Evolutionary conservation across 2,113 vertebrate genomes (phyloP).

Genomic region (Podocnemis expansa): DNA sequence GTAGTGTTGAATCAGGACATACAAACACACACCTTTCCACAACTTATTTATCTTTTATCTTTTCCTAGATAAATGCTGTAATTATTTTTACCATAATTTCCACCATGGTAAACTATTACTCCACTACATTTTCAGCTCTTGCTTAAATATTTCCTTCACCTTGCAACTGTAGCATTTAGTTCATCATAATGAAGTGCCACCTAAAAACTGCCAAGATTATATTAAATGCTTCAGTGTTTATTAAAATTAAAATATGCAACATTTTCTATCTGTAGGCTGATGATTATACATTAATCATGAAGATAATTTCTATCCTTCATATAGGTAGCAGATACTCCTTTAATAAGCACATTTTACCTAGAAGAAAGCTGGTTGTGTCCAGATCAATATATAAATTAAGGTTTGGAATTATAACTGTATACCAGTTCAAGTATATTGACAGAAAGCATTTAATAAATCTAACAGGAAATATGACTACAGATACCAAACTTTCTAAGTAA

Average conservation of each 20-base stretch:
- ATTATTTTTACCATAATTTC: not conserved
- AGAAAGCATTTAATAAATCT: not conserved
- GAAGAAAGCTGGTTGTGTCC: not conserved
- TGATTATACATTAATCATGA: not conserved
- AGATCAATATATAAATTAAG: not conserved
- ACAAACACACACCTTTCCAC: not conserved
- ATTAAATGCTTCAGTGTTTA: slow-evolving; percentile 4
- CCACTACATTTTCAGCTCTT: not conserved
- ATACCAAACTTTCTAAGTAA: not conserved
- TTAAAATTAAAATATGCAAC: slow-evolving; percentile 1
- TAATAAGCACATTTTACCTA: not conserved
- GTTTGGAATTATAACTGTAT: not conserved
- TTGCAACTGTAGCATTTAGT: not conserved
- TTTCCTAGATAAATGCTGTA: not conserved
- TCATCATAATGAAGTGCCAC: not conserved
- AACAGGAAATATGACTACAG: not conserved
- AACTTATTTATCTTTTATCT: too few species aligned
- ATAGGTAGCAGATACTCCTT: not conserved
- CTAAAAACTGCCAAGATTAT: slow-evolving; percentile 6
- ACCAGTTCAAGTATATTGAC: not conserved
- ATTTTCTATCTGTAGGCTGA: not conserved
- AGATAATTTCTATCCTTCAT: not conserved
- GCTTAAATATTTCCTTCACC: not conserved
- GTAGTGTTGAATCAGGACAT: not conserved
- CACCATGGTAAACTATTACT: not conserved